Base-by-base conservation (phyloP, 64 coral and sea anemone species). In the Porites australiensis region DNA sequence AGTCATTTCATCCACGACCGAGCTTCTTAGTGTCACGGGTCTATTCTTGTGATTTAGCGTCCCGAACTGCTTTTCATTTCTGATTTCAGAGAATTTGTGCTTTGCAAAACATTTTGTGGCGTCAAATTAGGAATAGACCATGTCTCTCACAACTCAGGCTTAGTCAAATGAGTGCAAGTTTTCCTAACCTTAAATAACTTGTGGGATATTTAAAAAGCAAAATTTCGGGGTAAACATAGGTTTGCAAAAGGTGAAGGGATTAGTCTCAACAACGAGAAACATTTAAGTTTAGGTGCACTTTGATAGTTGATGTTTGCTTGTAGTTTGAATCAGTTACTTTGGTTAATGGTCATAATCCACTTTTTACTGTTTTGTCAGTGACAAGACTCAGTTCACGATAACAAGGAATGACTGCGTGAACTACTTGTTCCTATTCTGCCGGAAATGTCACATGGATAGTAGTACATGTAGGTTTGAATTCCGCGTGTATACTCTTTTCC, bases 361-460 rank as follows among this genome's bases (percentile, higher is more conserved):
- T 64, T 64, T 64, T 64, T 64, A 64, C 61, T 64, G 61, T 64
- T 64, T 64, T 64, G 61, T 64, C 61, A 64, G 61, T 64, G 61
- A 64, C 61, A 64, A 64, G 61, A 11, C 61, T 11, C 61, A 64
- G 61, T 64, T 64, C 61, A 64, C 61, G 61, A 64, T 64, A 64
- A 64, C 61, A 64, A 64, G 10, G 9, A 54, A 54, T 54, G 61
- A 64, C 15, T 64, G 15, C 9, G 10, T 14, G 61, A 64, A 64
- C 61, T 64, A 64, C 15, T 64, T 64, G 61, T 64, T 64, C 61
- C 61, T 64, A 64, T 64, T 64, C 61, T 64, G 61, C 10, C 61
- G 61, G 61, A 64, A 64, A 64, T 64, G 61, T 64, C 61, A 64
- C 61, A 64, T 64, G 61, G 61, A 64, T 14, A 12, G 61, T 64